Evolutionary conservation across 2,888 invertebrate species (phyloP).

Genomic region (Notodonta ziczac): DNA sequence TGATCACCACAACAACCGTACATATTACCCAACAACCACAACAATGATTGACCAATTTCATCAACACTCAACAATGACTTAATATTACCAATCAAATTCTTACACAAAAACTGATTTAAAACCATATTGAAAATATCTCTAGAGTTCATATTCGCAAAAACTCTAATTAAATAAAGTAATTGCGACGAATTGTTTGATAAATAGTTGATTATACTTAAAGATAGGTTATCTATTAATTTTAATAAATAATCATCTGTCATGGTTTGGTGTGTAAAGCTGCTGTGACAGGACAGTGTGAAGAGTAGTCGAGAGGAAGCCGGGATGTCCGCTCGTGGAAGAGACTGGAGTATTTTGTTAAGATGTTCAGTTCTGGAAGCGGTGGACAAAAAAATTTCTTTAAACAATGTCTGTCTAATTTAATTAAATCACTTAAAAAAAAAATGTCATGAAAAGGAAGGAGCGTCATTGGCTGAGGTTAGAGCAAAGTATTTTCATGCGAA

Average conservation of each 20-base stretch:
- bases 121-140: conserved; percentile 36
- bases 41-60: conserved; percentile 40
- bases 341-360: conserved; percentile 44
- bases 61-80: conserved; percentile 42
- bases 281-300: conserved; percentile 66
- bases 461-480: too few species aligned
- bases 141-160: conserved; percentile 58
- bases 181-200: conserved; percentile 37
- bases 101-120: conserved; percentile 41
- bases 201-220: conserved; percentile 38
- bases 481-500: too few species aligned
- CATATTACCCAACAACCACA: conserved; percentile 71
- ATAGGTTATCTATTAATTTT: conserved; percentile 42
- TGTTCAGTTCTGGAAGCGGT: conserved; percentile 55
- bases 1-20: conserved; percentile 46
- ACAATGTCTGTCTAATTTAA: too few species aligned
- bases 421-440: too few species aligned
- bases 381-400: too few species aligned
- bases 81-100: conserved; percentile 38
- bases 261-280: conserved; percentile 40
- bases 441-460: too few species aligned
- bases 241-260: conserved; percentile 40
- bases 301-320: conserved; percentile 47
- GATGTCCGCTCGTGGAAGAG: conserved; percentile 35
- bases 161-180: conserved; percentile 54